These are phyloP conservation scores for Cottus gobio DNA, from an alignment of 2,113 vertebrate genomes.

Conservation along the genomic window DNA sequence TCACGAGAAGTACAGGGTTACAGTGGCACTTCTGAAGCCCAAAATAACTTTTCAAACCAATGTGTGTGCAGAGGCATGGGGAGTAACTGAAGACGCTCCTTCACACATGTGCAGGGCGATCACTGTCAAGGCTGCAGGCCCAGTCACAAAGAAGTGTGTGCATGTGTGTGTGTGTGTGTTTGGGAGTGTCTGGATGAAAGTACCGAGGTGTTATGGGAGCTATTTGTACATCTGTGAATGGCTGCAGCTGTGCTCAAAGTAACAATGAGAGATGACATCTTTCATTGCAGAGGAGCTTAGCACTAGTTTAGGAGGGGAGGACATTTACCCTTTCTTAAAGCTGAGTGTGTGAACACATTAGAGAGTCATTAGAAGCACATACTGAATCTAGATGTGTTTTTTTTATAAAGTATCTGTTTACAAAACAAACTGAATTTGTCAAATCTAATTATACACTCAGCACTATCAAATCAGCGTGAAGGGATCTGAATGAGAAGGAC, in stretches of 20 bases:
- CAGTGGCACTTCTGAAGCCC: constrained; percentile 68
- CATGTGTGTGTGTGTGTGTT: constrained; percentile 24
- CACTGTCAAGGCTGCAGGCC: constrained; percentile 86
- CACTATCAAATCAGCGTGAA: not conserved
- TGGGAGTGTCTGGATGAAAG: constrained; percentile 35
- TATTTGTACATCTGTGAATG: constrained; percentile 35
- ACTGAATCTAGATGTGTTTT: constrained; percentile 3
- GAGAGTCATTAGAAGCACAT: constrained; percentile 1
- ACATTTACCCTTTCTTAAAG: constrained; percentile 13
- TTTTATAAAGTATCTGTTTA: constrained; percentile 24
- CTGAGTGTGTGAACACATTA: constrained; percentile 21
- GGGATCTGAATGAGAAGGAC: not conserved
- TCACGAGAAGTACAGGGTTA: constrained; percentile 58
- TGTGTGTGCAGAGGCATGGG: constrained; percentile 70
- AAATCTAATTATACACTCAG: constrained; percentile 10
- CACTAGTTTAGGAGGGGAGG: constrained; percentile 11
- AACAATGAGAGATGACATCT: constrained; percentile 44
- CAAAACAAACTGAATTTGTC: constrained; percentile 24
- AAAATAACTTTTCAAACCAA: constrained; percentile 83
- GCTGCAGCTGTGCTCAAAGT: constrained; percentile 51
- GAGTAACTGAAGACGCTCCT: constrained; percentile 85
- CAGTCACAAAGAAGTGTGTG: constrained; percentile 45
- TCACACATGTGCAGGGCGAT: constrained; percentile 86
- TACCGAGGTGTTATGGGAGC: constrained; percentile 18
- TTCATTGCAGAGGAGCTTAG: constrained; percentile 12